Evolutionary conservation across 2,113 vertebrate genomes (phyloP).

Genomic region (Ovis canadensis): DNA sequence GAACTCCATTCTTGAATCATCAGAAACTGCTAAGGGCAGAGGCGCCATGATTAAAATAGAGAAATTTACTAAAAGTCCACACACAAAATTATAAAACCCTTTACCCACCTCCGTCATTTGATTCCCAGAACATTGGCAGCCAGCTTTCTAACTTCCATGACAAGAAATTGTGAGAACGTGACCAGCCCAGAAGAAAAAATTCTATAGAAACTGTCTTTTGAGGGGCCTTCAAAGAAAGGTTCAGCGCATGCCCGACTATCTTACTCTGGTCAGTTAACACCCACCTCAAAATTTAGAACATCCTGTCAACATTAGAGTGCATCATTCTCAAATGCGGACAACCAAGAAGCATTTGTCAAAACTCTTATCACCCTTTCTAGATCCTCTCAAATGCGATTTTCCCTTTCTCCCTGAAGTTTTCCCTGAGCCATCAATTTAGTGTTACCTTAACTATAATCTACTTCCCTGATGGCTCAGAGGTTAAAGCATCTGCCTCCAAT

Average conservation of each 20-base stretch:
- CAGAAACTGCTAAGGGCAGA: background rate
- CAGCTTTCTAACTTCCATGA: background rate
- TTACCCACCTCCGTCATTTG: background rate
- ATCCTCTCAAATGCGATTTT: background rate
- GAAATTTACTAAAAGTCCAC: background rate
- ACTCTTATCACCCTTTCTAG: background rate
- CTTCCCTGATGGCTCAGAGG: no score
- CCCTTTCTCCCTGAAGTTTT: background rate
- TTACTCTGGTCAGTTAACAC: background rate
- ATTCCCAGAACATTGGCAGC: background rate
- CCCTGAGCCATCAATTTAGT: background rate
- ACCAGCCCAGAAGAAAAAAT: background rate
- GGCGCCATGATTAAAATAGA: background rate
- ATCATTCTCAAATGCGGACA: background rate
- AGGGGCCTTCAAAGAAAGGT: background rate
- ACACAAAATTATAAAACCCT: background rate
- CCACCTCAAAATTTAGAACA: background rate
- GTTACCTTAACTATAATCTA: background rate
- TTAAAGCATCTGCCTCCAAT: no score
- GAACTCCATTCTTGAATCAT: background rate
- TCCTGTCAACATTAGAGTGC: background rate
- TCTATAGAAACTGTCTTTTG: background rate
- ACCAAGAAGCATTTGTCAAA: background rate
- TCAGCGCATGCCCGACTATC: background rate
- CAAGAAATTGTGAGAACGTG: background rate